These are phyloP conservation scores for Catostomus latipinnis DNA, from an alignment of 2,797 vertebrate species.

Conservation along the genomic window DNA sequence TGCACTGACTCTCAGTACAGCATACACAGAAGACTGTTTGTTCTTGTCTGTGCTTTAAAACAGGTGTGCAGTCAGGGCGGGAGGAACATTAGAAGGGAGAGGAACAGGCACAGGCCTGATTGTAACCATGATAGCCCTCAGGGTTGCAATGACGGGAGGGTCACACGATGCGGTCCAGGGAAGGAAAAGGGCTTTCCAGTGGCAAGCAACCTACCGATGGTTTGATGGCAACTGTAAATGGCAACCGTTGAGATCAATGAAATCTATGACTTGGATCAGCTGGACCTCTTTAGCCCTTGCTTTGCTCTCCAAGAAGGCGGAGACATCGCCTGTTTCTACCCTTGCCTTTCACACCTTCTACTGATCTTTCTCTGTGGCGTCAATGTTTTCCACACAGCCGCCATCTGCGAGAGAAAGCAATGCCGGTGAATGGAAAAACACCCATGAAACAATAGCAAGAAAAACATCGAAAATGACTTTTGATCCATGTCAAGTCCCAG, in stretches of 20 bases:
- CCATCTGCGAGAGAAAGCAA: too few relatives aligned
- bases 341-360: neutral
- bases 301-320: neutral
- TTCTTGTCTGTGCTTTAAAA: conserved; percentile 69
- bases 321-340: conserved; percentile 1
- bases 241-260: neutral
- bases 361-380: too few relatives aligned
- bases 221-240: neutral
- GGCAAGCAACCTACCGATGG: neutral
- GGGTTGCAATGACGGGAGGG: neutral
- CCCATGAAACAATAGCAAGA: too few relatives aligned
- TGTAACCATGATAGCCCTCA: neutral
- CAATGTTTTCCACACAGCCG: too few relatives aligned
- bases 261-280: neutral
- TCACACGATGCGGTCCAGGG: neutral
- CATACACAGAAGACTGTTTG: conserved; percentile 77
- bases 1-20: conserved; percentile 79
- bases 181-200: neutral
- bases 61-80: conserved; percentile 74
- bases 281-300: neutral
- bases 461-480: too few relatives aligned
- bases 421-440: too few relatives aligned
- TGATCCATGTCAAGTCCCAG: too few relatives aligned
- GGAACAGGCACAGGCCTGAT: conserved; percentile 25
- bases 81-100: conserved; percentile 32